Base-by-base conservation (phyloP, 2,888 invertebrate genomes). In the Hirtodrosophila alboralis region DNA sequence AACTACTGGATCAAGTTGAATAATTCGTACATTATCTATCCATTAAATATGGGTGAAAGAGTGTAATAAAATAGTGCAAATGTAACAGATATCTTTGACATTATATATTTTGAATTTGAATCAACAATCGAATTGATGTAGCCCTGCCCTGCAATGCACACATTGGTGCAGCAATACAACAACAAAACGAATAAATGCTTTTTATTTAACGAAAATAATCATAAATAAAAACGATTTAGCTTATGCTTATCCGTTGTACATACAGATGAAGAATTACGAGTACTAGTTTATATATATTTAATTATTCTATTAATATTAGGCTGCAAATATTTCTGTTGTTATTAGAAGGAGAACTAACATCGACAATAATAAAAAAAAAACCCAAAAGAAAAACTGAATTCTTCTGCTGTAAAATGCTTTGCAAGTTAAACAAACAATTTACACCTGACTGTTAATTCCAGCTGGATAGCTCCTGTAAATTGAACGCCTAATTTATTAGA, bases 201-300 rank as follows among this genome's bases (percentile, higher is more conserved):
- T 80, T 69, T 72, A 67, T 69, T 73, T 61, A 61, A 67, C 48
- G 61, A 47, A 57, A 45, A 62, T n/a, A 43, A 74, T 70, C 60
- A 69, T 81, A 84, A 84, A 81, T 74, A 75, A 81, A 79, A 75
- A 65, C 59, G 56, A 70, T 73, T 69, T 73, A 67, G 60, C 60
- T 73, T 64, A 70, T 56, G 59, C 54, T 44, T 56, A 73, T 77
- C 47, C 70, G 67, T 68, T 81, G 77, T 70, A 74, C 61, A 77
- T 67, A 61, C 65, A 65, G 58, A 68, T 48, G 51, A 63, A 41
- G 40, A 41, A 48, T 66, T 84, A 74, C 60, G 65, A 67, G 47
- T 58, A 84, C 69, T 73, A 80, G 38, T 69, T 80, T 67, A 48
- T 63, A 68, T 75, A 75, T 68, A 83, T 63, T 74, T 63, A 66